phyloP scores from a whole-genome alignment of 2,113 vertebrate species.

The Engystomops pustulosus region DNA sequence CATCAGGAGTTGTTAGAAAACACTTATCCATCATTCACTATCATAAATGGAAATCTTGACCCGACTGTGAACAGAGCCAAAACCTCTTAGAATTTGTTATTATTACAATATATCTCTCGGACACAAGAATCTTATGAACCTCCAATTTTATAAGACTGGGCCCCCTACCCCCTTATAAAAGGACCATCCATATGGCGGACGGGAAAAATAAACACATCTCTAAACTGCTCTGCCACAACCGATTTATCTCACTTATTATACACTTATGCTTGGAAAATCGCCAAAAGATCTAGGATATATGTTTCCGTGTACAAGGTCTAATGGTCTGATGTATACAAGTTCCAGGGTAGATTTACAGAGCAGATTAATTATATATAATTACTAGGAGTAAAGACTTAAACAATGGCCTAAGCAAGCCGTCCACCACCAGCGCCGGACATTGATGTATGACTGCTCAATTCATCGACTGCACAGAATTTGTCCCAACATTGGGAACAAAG shows the following conservation, averaged over 20 bases:
- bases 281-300: background rate
- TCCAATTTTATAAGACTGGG: background rate
- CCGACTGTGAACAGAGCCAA: background rate
- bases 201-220: background rate
- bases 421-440: background rate
- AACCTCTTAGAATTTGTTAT: too few relatives aligned
- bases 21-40: too few relatives aligned
- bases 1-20: background rate
- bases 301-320: background rate
- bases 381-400: background rate
- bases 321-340: background rate
- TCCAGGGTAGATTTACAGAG: background rate
- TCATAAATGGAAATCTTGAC: background rate
- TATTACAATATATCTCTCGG: too few relatives aligned
- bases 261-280: background rate
- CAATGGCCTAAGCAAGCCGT: background rate
- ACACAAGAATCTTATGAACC: background rate
- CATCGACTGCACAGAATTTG: slow-evolving; percentile 36
- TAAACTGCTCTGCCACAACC: background rate
- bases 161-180: background rate
- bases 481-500: slow-evolving; percentile 29
- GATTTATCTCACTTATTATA: background rate
- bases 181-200: background rate
- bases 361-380: slow-evolving; percentile 13
- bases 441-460: slow-evolving; percentile 35